A percentile compares a stretch with the other conserved stretches of the same genome.
Conservation (phyloP, 2,888 invertebrate species). For the Folsomia manolachei region DNA sequence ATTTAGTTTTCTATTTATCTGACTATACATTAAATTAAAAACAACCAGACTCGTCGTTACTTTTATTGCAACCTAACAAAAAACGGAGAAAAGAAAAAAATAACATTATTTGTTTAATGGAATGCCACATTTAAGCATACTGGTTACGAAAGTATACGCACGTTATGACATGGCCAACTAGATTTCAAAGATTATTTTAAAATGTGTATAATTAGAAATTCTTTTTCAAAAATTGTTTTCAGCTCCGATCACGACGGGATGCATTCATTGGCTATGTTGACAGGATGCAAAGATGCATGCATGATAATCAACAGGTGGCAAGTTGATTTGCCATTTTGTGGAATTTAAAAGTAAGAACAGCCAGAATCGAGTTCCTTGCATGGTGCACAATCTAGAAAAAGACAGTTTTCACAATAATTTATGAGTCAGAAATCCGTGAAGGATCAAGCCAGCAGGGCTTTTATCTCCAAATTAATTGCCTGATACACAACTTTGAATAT, state of each 20-base stretch:
- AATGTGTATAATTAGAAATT: conserved; percentile 25
- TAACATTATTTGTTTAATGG: too few relatives aligned
- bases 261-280: neutral
- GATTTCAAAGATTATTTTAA: conserved; percentile 23
- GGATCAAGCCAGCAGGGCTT: neutral
- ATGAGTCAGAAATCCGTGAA: neutral
- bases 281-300: neutral
- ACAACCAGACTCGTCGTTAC: too few relatives aligned
- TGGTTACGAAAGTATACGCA: too few relatives aligned
- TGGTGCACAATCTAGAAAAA: too few relatives aligned
- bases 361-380: too few relatives aligned
- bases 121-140: too few relatives aligned
- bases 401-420: neutral
- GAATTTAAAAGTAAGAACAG: neutral
- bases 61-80: too few relatives aligned
- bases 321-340: neutral
- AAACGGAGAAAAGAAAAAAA: too few relatives aligned
- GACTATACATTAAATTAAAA: too few relatives aligned
- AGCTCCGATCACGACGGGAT: neutral
- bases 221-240: neutral
- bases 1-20: too few relatives aligned
- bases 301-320: conserved; percentile 2
- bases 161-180: too few relatives aligned
- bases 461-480: neutral
- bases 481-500: neutral